Conservation (phyloP, 2,797 vertebrate species). For the Acropternis orthonyx region DNA sequence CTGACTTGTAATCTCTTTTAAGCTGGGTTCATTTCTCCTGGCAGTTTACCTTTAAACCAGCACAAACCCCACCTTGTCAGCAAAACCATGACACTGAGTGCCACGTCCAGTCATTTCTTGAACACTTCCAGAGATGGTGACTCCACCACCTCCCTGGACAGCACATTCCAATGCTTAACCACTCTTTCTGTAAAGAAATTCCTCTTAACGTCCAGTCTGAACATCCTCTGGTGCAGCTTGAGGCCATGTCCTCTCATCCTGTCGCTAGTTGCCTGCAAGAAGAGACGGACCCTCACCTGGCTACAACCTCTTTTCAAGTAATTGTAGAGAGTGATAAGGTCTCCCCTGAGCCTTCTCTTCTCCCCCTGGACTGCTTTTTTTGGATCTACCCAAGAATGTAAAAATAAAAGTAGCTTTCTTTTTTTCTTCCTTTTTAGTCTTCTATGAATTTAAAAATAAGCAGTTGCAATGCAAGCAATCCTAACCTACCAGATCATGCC, state of each 20-base stretch:
- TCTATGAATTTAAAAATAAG: neutral
- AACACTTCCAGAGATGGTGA: neutral
- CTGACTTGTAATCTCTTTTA: too few relatives aligned
- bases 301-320: neutral
- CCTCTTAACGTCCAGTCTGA: neutral
- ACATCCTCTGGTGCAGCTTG: neutral
- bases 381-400: rapidly evolving
- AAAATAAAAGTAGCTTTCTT: neutral
- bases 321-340: too few relatives aligned
- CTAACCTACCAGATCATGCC: neutral
- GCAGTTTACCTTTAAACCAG: too few relatives aligned
- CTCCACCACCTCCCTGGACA: neutral
- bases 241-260: neutral
- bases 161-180: neutral
- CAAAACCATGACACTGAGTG: neutral
- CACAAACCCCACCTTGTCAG: neutral
- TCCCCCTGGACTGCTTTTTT: neutral
- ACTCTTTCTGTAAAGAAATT: neutral
- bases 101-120: rapidly evolving
- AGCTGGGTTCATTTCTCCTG: too few relatives aligned
- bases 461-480: neutral
- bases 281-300: neutral
- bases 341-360: neutral
- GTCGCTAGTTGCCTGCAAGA: neutral
- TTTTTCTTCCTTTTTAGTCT: neutral